phyloP scores from a whole-genome alignment of 2,113 vertebrate species.

The Cyprinus carpio region DNA sequence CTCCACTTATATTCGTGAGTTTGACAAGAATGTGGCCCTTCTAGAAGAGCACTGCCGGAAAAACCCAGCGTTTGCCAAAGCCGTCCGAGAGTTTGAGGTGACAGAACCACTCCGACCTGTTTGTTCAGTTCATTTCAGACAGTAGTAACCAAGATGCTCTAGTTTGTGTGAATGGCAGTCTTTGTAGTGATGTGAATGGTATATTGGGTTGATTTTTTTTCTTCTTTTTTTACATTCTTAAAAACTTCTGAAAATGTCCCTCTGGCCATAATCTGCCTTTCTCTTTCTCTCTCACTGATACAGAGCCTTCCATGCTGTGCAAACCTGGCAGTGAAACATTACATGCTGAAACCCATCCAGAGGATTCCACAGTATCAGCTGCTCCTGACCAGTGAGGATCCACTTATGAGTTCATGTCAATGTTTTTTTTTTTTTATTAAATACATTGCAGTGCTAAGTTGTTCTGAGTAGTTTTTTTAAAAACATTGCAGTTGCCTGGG shows the following conservation, averaged over 20 bases:
- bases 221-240: not conserved
- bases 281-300: slow-evolving; percentile 45
- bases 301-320: slow-evolving; percentile 92
- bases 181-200: not conserved
- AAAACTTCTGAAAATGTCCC: not conserved
- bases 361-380: slow-evolving; percentile 97
- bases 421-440: no score
- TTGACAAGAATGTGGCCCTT: slow-evolving; percentile 90
- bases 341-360: slow-evolving; percentile 95
- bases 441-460: no score
- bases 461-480: no score
- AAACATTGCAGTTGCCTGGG: no score
- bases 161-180: not conserved
- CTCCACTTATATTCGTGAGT: slow-evolving; percentile 97
- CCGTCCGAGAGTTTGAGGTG: slow-evolving; percentile 94
- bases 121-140: slow-evolving; percentile 29
- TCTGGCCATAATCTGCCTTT: not conserved
- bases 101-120: slow-evolving; percentile 59
- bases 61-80: slow-evolving; percentile 83
- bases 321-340: slow-evolving; percentile 91
- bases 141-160: not conserved
- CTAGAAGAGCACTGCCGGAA: slow-evolving; percentile 94
- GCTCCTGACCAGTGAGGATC: slow-evolving; percentile 85
- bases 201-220: not conserved
- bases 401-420: not conserved